phyloP scores from a whole-genome alignment of 2,888 invertebrate species.

The Apamea sordens region DNA sequence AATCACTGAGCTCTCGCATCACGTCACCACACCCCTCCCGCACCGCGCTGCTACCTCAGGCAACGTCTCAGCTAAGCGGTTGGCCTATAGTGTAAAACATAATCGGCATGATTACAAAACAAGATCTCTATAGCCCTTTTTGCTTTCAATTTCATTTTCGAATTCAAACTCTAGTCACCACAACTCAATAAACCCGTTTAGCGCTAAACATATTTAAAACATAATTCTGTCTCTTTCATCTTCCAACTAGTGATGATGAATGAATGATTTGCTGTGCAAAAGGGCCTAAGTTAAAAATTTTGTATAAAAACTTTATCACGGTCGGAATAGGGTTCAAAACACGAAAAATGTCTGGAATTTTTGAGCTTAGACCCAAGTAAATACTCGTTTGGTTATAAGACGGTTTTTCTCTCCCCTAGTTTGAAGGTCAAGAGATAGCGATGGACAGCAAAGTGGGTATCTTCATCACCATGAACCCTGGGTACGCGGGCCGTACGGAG shows the following conservation, averaged over 20 bases:
- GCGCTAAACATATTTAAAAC: background rate
- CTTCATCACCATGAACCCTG: conserved; percentile 99
- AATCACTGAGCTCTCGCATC: too few species aligned
- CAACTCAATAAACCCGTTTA: background rate
- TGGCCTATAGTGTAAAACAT: background rate
- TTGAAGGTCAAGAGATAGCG: conserved; percentile 95
- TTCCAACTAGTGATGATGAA: background rate
- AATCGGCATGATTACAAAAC: background rate
- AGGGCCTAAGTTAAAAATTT: background rate
- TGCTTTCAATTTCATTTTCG: too few species aligned
- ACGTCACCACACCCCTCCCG: too few species aligned
- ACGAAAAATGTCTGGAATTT: background rate
- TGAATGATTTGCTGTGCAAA: background rate
- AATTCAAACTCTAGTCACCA: background rate
- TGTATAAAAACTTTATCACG: background rate
- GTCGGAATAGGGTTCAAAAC: background rate
- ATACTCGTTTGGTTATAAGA: background rate
- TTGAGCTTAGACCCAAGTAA: background rate
- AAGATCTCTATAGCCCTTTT: background rate
- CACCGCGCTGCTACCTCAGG: too few species aligned
- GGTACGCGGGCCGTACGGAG: conserved; percentile 97
- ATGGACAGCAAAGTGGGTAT: conserved; percentile 97
- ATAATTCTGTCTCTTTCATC: background rate
- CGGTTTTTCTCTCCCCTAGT: conserved; percentile 86
- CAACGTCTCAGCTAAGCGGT: too few species aligned